Evolutionary conservation across 2,113 vertebrate species (phyloP), one percentile per base, ranked within the genome.

Genomic region (Platichthys flesus): DNA sequence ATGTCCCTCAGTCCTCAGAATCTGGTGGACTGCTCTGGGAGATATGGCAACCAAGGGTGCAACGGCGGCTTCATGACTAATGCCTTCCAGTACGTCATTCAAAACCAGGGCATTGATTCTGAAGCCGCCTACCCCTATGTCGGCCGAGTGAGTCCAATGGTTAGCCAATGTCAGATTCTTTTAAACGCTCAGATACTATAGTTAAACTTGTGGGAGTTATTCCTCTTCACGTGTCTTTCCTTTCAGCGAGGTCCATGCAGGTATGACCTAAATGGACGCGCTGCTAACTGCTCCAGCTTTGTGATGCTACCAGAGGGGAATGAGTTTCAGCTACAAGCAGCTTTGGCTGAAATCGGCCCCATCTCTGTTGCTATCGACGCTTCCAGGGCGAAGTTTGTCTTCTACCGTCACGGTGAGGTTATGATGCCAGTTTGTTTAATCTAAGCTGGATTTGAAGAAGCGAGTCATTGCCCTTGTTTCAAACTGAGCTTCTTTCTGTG

Each of bases 351-450:
- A 0, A 26, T 95, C 0, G 96, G 97, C 0, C 96, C 97, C 0
- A 90, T 98, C 42, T 94, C 96, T 0, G 96, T 96, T 0, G 96
- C 79, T 23, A 89, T 98, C 2, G 95, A 98, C 0, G 95, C 95
- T 1, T 85, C 85, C 0, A 91, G 82, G 2, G 23, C 89, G 0
- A 71, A 93, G 0, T 98, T 98, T 90, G 90, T 89, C 83, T 88
- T 98, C 18, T 98, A 96, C 80, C 91, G 13, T 71, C 92, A 90
- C 5, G 96, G 96, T 96, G 90, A 24, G 40, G 9, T 42, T 12
- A 42, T 42, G 9, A 42, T 9, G 40, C 3, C 2, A 0, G 10
- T 31, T 31, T 9, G 35, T 9, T 37, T 37, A 37, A 37, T 37
- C 2, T 7, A 9, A 37, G 35, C 8, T 42, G 9, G 40, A 42